Base-by-base conservation (phyloP, 2,888 invertebrate genomes). In the Agriotes lineatus region DNA sequence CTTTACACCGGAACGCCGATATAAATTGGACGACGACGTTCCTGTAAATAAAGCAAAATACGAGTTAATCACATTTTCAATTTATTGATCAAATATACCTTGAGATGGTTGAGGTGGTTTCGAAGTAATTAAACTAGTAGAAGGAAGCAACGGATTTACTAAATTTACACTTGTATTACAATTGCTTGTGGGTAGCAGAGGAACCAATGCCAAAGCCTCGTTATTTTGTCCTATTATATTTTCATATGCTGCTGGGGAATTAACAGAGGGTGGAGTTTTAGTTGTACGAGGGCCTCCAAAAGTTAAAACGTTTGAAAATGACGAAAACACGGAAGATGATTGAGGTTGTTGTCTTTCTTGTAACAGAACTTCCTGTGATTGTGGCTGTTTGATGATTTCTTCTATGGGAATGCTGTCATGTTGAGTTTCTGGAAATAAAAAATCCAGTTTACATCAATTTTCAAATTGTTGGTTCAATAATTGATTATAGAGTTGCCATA, bases 1-100 rank as follows among this genome's bases (percentile, higher is more conserved):
- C 75, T 89, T 88, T 75, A 88, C 88, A 2, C 90, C 89, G 0
- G 90, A 85, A 62, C 93, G 87, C 33, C 94, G 86, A 82, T 91
- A 94, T 39, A 86, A 88, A 74, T 90, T 86, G 74, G 89, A 86
- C 16, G 75, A 67, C 16, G 75, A 67, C 30, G 81, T 65, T 69
- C 79, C 82, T 71, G 80, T 74, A 75, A 69, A 25, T 25, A 25
- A 5, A 3, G 3, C 1, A 44, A 44, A 44, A 18, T 20, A 19
- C 9, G 20, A 50, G n/a, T n/a, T n/a, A 48, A n/a, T 48, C 10
- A 30, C 14, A 50, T 1, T 12, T 1, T 7, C 12, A 14, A 50
- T 30, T 25, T 25, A 30, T 25, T 30, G 12, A 4, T 18, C 18
- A 9, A 20, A 20, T 9, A 22, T 56, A 56, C 56, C 56, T 56